Evolutionary conservation across 2,797 vertebrate species (phyloP).

Genomic region (Eulemur coronatus): DNA sequence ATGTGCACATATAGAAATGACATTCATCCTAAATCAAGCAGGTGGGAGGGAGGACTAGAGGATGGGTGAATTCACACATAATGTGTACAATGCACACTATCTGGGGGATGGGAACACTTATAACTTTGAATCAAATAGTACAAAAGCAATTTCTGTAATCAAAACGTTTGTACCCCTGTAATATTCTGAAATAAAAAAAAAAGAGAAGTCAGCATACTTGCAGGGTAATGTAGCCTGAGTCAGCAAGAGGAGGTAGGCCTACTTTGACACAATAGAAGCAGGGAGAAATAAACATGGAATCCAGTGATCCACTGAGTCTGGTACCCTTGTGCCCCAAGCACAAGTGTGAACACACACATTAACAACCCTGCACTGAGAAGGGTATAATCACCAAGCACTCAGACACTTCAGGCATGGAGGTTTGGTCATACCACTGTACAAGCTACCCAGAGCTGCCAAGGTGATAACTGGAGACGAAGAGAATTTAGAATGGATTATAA

Average conservation of each 20-base stretch:
- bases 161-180: too few species aligned
- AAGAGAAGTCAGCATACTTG: neutral
- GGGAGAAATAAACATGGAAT: neutral
- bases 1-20: too few species aligned
- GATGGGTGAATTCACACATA: too few species aligned
- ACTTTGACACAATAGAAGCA: neutral
- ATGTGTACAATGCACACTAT: too few species aligned
- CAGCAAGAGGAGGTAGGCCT: neutral
- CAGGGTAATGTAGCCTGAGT: neutral
- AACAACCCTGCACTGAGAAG: neutral
- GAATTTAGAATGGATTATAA: neutral
- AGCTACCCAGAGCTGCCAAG: neutral
- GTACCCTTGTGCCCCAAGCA: too few species aligned
- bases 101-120: too few species aligned
- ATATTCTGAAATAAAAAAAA: neutral
- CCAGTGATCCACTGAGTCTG: neutral
- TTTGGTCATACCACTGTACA: neutral
- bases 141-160: too few species aligned
- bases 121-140: too few species aligned
- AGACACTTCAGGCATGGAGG: neutral
- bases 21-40: too few species aligned
- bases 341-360: neutral
- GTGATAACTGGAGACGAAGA: neutral
- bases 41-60: too few species aligned
- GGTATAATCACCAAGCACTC: neutral